Conservation (phyloP, 2,888 invertebrate species). For the Diadegma fenestrale region DNA sequence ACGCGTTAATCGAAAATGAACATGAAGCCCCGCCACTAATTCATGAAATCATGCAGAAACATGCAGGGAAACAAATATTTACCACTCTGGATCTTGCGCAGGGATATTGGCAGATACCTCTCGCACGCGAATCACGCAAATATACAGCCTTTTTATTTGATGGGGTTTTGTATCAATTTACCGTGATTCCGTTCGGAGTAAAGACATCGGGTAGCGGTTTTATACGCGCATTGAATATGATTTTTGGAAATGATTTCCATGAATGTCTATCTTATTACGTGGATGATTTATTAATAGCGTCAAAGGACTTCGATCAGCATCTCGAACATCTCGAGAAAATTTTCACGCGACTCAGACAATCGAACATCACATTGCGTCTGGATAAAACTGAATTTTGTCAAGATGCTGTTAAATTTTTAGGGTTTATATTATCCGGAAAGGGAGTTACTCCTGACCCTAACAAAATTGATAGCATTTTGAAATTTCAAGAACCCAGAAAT, state of each 20-base stretch:
- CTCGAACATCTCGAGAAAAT: not conserved
- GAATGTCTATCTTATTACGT: not conserved
- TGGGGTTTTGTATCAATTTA: constrained; percentile 43
- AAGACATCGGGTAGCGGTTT: too few relatives aligned
- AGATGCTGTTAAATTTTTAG: not conserved
- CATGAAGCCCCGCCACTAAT: constrained; percentile 68
- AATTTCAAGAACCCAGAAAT: not conserved
- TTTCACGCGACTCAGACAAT: not conserved
- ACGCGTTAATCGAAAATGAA: constrained; percentile 73
- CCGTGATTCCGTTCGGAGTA: constrained; percentile 35
- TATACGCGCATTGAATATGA: not conserved
- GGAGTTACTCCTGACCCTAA: not conserved
- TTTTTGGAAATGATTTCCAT: not conserved
- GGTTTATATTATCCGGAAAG: not conserved
- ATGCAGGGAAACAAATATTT: constrained; percentile 64
- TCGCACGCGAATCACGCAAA: constrained; percentile 62
- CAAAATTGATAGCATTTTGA: not conserved
- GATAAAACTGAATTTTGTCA: not conserved
- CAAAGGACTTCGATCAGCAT: not conserved
- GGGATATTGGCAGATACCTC: constrained; percentile 72
- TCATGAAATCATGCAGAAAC: constrained; percentile 66
- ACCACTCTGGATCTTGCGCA: constrained; percentile 67
- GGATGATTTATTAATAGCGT: constrained; percentile 1
- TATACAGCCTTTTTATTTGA: constrained; percentile 71
- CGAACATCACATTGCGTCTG: not conserved